phyloP scores from a whole-genome alignment of 2,797 vertebrate species.

The Darevskia mixta region DNA sequence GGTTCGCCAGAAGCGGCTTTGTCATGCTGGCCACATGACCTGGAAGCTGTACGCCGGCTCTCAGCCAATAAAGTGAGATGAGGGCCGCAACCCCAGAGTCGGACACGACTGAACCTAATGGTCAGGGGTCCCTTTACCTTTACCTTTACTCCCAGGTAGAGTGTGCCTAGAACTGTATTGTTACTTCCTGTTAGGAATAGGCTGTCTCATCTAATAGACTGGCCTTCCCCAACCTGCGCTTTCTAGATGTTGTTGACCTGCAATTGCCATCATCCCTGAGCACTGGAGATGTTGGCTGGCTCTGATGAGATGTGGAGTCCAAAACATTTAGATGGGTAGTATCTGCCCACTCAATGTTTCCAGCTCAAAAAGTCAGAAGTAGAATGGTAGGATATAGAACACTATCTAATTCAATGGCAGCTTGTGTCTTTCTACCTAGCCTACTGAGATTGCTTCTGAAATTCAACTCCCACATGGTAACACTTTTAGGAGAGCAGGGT shows the following conservation, averaged over 20 bases:
- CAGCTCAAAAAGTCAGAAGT: not conserved
- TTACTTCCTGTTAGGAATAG: not conserved
- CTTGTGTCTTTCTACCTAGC: conserved; percentile 13
- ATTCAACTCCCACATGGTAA: conserved; percentile 30
- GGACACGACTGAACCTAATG: no score
- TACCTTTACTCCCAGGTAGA: not conserved
- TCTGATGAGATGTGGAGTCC: no score
- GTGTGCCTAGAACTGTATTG: not conserved
- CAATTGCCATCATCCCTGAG: no score
- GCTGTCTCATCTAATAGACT: not conserved
- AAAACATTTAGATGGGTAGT: not conserved
- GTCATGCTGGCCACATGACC: no score
- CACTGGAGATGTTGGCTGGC: no score
- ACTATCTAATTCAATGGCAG: not conserved
- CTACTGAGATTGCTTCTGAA: conserved; percentile 21
- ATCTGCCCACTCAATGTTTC: not conserved
- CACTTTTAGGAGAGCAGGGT: not conserved
- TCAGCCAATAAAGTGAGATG: no score
- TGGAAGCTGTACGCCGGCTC: no score
- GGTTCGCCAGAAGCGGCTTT: no score
- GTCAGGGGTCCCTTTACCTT: no score
- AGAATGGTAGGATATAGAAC: not conserved
- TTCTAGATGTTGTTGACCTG: no score
- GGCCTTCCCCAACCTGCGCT: no score
- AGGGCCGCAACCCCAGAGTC: no score